Percentiles rank a stretch among this genome's conserved stretches.
These are phyloP conservation scores for Noctua pronuba DNA, from an alignment of 2,888 invertebrate genomes.

Conservation along the genomic window DNA sequence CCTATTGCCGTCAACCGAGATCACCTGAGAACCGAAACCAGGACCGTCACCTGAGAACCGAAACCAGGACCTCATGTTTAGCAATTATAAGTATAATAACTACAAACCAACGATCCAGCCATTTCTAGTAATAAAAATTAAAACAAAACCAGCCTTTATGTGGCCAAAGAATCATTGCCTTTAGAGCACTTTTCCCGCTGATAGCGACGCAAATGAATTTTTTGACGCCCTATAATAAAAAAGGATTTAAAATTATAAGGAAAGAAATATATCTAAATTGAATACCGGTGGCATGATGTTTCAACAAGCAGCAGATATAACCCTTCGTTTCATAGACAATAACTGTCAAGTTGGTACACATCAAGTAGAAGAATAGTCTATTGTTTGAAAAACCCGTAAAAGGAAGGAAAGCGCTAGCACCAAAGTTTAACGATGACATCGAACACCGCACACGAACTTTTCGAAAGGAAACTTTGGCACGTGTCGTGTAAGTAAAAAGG, in stretches of 20 bases:
- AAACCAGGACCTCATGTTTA: not conserved
- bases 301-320: conserved; percentile 25
- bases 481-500: conserved; percentile 54
- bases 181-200: not conserved
- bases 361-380: conserved; percentile 7
- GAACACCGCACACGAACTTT: conserved; percentile 50
- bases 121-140: not conserved
- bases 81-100: no score
- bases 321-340: conserved; percentile 23
- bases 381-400: conserved; percentile 42
- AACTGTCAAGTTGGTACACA: conserved; percentile 16
- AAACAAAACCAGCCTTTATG: not conserved
- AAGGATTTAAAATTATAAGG: not conserved
- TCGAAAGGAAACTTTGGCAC: conserved; percentile 53
- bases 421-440: conserved; percentile 60
- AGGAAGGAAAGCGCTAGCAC: conserved; percentile 2
- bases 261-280: not conserved
- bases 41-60: not conserved
- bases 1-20: no score
- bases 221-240: not conserved
- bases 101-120: not conserved
- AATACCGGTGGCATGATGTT: not conserved
- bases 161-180: not conserved
- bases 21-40: not conserved
- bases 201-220: not conserved